Conservation (phyloP, 2,888 invertebrate genomes). For the Mythimna loreyi region DNA sequence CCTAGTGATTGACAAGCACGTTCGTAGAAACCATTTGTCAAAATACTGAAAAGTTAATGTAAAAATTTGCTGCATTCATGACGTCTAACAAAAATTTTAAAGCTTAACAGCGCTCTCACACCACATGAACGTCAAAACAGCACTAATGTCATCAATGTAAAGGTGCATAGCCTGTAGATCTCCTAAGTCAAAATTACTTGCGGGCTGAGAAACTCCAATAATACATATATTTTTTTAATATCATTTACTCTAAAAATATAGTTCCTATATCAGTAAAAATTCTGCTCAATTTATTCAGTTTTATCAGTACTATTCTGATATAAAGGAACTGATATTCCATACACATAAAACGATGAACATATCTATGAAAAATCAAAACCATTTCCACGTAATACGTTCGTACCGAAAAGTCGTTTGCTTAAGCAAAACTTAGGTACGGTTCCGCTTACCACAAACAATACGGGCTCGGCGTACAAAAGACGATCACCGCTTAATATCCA, state of each 20-base stretch:
- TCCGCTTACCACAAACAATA: constrained; percentile 62
- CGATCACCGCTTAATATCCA: constrained; percentile 72
- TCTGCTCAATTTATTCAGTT: no score
- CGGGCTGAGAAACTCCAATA: neutral
- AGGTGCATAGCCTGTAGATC: no score
- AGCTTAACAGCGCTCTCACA: no score
- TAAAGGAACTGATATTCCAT: neutral
- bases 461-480: constrained; percentile 60
- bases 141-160: no score
- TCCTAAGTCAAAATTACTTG: no score
- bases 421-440: constrained; percentile 47
- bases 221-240: neutral
- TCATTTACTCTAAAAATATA: no score
- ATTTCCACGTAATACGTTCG: constrained; percentile 45
- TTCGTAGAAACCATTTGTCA: no score
- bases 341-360: neutral
- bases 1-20: no score
- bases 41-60: neutral
- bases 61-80: no score
- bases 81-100: no score
- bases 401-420: constrained; percentile 50
- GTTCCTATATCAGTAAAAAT: no score
- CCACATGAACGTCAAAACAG: no score
- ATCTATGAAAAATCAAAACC: constrained; percentile 48
- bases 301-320: neutral